Base-by-base conservation (phyloP, 2,797 vertebrate species). In the Epinephelus malabaricus region DNA sequence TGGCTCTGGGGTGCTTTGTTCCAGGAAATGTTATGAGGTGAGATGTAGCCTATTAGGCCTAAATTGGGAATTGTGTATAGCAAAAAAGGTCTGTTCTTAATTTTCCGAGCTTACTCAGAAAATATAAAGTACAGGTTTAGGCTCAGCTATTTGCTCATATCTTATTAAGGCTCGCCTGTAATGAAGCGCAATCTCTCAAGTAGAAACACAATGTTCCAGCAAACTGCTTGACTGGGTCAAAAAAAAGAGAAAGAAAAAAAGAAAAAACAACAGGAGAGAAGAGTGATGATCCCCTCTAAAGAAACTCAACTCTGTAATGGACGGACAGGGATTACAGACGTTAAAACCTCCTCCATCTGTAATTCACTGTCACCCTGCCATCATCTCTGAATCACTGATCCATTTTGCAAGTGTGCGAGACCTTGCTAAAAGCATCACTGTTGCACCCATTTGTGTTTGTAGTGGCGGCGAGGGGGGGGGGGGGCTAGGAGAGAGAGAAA, bases 331-430 rank as follows among this genome's bases (percentile, higher is more conserved):
- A 95, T 94, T 94, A 94, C 84, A 92, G 92, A 92, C 84, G 91
- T 92, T 95, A 94, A 94, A 94, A 90, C 91, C 89, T 92, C 89
- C 92, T 92, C 93, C 91, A 94, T 94, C 94, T 95, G 92, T 94
- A 94, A 94, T 94, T 94, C 93, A 95, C 91, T 88, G 93, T 95
- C 92, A 92, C 91, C 90, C 92, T 90, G 90, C 92, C 89, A 92
- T 94, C 93, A 93, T 93, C 92, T 93, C 87, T 93, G 93, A 94
- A 94, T 94, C 92, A 90, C 92, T 93, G 93, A 94, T 94, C 92
- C 91, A 93, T 94, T 94, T 92, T 92, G 90, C 92, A 93, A 95
- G 90, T 92, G 91, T 92, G 88, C 69, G 83, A 92, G 93, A 93
- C 92, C 93, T 92, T 90, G 91, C 94, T 95, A 94, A 95, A 95